phyloP scores from a whole-genome alignment of 2,113 vertebrate species.

The Ammodytes marinus region DNA sequence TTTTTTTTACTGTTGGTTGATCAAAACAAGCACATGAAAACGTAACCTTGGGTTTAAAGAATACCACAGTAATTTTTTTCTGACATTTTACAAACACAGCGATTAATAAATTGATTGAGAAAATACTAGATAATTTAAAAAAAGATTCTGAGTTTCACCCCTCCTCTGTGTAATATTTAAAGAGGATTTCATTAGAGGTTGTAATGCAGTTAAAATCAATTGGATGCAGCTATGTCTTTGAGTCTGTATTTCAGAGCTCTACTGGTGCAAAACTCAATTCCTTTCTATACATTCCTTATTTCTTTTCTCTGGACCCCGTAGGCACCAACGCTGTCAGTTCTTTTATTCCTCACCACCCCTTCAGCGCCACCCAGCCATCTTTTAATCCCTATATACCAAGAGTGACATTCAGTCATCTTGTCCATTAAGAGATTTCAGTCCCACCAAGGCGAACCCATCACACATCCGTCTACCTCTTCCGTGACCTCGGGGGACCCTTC shows the following conservation, averaged over 20 bases:
- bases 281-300: not conserved
- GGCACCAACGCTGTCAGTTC: not conserved
- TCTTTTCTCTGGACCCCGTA: not conserved
- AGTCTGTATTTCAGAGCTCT: not conserved
- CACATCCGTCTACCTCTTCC: conserved; percentile 22
- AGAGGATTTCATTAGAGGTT: not conserved
- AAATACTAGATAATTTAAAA: not conserved
- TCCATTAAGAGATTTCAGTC: conserved; percentile 25
- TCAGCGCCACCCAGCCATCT: not conserved
- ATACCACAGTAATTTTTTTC: too few species aligned
- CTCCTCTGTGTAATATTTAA: not conserved
- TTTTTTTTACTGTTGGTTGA: not conserved
- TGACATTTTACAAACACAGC: too few species aligned
- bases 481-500: conserved; percentile 22
- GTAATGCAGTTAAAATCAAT: not conserved
- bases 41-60: too few species aligned
- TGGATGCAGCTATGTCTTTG: not conserved
- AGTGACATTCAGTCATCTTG: conserved; percentile 26
- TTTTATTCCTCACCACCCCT: not conserved
- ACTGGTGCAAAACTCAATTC: not conserved
- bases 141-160: not conserved
- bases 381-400: not conserved
- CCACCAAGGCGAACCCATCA: conserved; percentile 10
- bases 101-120: not conserved
- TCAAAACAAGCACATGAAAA: not conserved